A percentile compares a stretch with the other conserved stretches of the same genome.
Conservation (phyloP, 2,797 vertebrate species). For the Acipenser oxyrinchus region DNA sequence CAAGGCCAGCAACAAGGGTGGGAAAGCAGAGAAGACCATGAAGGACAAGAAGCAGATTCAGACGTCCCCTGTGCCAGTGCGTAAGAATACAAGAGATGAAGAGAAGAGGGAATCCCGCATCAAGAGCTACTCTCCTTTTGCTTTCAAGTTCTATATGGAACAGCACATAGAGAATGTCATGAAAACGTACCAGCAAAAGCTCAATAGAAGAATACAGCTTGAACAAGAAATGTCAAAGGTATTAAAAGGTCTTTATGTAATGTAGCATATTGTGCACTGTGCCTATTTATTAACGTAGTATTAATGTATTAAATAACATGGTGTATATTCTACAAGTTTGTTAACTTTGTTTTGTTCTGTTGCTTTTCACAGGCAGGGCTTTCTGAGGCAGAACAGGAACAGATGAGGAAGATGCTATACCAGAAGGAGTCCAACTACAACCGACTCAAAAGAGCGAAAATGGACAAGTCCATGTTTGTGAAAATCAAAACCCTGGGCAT, state of each 20-base stretch:
- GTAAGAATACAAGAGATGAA: conserved; percentile 82
- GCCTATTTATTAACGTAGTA: background rate
- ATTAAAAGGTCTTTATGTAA: conserved; percentile 1
- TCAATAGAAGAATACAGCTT: conserved; percentile 83
- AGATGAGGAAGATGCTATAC: conserved; percentile 98
- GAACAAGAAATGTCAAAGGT: conserved; percentile 99
- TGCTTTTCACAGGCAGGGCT: conserved; percentile 72
- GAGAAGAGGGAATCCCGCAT: conserved; percentile 94
- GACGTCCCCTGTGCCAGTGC: conserved; percentile 87
- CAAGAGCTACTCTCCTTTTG: conserved; percentile 94
- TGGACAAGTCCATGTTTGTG: conserved; percentile 98
- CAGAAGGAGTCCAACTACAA: conserved; percentile 99
- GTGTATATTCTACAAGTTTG: background rate
- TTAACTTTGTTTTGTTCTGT: conserved; percentile 12
- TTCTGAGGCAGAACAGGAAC: conserved; percentile 88
- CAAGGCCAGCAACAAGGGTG: conserved; percentile 56
- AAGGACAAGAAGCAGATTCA: conserved; percentile 98
- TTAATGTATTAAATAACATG: too few relatives aligned
- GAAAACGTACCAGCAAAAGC: conserved; percentile 95
- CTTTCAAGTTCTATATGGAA: conserved; percentile 99
- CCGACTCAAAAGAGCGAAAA: conserved; percentile 90
- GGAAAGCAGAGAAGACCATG: conserved; percentile 69
- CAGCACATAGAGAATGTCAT: conserved; percentile 96
- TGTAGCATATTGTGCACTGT: background rate
- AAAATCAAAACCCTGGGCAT: conserved; percentile 95